A percentile compares a stretch with the other conserved stretches of the same genome.
These are phyloP conservation scores for Arenicola marina DNA, from an alignment of 2,888 invertebrate species.

Conservation along the genomic window DNA sequence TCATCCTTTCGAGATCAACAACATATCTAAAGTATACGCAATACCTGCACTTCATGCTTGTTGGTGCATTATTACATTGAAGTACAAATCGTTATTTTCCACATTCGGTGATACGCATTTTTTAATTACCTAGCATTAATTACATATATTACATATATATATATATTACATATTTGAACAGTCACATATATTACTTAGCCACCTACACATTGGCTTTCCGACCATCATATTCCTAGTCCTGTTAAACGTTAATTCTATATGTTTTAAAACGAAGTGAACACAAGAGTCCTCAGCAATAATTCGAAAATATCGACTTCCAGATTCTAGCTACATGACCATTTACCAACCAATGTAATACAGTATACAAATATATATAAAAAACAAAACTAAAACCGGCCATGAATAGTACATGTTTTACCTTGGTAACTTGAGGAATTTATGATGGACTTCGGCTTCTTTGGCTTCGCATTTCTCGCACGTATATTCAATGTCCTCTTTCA, in stretches of 20 bases:
- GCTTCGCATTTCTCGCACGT: conserved; percentile 4
- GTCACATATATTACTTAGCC: too few relatives aligned
- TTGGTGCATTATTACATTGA: too few relatives aligned
- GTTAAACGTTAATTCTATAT: too few relatives aligned
- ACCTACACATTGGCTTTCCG: too few relatives aligned
- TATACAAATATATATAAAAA: background rate
- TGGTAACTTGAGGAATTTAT: conserved; percentile 2
- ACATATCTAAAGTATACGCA: too few relatives aligned
- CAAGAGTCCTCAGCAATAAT: too few relatives aligned
- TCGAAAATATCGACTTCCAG: background rate
- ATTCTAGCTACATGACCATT: too few relatives aligned
- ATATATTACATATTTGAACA: background rate
- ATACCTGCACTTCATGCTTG: too few relatives aligned
- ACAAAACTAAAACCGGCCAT: background rate
- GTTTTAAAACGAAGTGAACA: too few relatives aligned
- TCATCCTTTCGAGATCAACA: too few relatives aligned
- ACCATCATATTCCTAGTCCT: too few relatives aligned
- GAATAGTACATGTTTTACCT: background rate
- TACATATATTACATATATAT: background rate
- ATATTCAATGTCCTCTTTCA: conserved; percentile 4
- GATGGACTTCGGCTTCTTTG: conserved; percentile 2
- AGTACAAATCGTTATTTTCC: background rate
- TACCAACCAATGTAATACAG: background rate
- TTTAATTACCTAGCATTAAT: background rate
- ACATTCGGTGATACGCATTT: background rate